phyloP scores from a whole-genome alignment of 2,797 vertebrate species.

The Semotilus atromaculatus region DNA sequence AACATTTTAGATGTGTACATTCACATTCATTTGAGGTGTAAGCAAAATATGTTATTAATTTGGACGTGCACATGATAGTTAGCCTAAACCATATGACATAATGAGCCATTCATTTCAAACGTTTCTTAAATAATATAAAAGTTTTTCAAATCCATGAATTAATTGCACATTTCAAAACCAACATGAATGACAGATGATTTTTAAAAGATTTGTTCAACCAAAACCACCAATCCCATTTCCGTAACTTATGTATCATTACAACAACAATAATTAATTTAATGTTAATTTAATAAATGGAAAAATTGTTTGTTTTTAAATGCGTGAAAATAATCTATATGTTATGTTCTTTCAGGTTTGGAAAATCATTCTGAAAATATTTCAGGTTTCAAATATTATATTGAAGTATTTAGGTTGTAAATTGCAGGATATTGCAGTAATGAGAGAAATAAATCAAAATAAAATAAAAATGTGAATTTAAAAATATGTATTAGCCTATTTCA shows the following conservation, averaged over 20 bases:
- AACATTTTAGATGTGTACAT: too few relatives aligned
- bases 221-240: background rate
- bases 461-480: background rate
- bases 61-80: background rate
- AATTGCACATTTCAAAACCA: background rate
- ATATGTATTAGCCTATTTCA: background rate
- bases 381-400: background rate
- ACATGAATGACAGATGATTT: background rate
- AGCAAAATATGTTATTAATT: background rate
- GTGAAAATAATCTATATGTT: background rate
- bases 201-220: background rate
- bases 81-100: background rate
- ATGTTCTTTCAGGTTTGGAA: background rate
- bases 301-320: too few relatives aligned
- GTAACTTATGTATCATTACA: background rate
- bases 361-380: background rate
- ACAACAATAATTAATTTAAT: background rate
- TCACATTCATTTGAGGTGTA: too few relatives aligned
- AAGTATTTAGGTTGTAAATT: background rate
- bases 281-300: background rate
- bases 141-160: background rate
- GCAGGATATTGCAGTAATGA: background rate
- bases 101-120: background rate
- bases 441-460: background rate
- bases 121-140: background rate